phyloP scores from a whole-genome alignment of 2,888 invertebrate genomes.

The Phytoseiulus persimilis region DNA sequence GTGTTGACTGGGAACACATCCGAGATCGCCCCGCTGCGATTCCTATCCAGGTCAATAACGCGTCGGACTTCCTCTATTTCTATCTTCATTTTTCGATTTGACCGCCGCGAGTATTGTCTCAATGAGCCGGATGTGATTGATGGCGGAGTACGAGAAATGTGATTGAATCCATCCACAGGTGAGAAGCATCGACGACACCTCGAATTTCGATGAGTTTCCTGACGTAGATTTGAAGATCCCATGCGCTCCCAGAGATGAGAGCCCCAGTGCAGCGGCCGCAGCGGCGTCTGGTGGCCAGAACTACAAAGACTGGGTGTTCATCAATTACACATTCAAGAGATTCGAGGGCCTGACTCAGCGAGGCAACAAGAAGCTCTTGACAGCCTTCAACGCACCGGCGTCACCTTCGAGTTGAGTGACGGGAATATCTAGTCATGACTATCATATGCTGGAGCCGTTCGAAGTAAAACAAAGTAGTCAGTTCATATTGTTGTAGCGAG shows the following conservation, averaged over 20 bases:
- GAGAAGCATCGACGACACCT: conserved; percentile 97
- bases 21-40: conserved; percentile 92
- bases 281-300: conserved; percentile 76
- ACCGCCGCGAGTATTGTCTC: no score
- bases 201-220: conserved; percentile 99
- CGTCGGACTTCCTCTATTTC: background rate
- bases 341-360: conserved; percentile 94
- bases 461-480: background rate
- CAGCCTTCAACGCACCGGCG: conserved; percentile 27
- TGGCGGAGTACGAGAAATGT: background rate
- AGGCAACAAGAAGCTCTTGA: conserved; percentile 52
- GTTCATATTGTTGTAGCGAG: background rate
- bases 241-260: conserved; percentile 57
- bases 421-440: background rate
- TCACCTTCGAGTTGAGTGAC: conserved; percentile 21
- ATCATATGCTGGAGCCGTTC: background rate
- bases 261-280: conserved; percentile 57
- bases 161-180: conserved; percentile 57
- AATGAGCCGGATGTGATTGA: no score
- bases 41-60: conserved; percentile 59
- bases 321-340: conserved; percentile 98
- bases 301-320: conserved; percentile 98
- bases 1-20: conserved; percentile 97
- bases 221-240: conserved; percentile 97
- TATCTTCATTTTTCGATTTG: no score